Percentiles rank a stretch among this genome's conserved stretches.
phyloP scores from a whole-genome alignment of 2,888 invertebrate species.

The Anarsia innoxiella region DNA sequence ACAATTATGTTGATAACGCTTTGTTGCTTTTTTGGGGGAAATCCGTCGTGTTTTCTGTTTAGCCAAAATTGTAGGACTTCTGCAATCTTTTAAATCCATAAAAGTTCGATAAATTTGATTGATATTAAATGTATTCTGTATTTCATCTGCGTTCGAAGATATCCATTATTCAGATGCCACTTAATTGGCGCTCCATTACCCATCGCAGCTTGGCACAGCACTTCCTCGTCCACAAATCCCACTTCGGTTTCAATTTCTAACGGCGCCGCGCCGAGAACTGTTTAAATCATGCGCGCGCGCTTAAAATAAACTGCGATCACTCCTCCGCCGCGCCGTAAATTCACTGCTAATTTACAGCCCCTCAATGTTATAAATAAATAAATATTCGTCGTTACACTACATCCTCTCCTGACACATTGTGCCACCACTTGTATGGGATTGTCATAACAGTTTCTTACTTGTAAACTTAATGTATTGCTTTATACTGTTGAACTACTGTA shows the following conservation, averaged over 20 bases:
- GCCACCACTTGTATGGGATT: slow-evolving; percentile 55
- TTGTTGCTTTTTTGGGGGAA: no score
- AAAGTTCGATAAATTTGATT: no score
- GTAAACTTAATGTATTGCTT: slow-evolving; percentile 44
- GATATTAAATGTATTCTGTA: no score
- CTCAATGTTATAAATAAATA: slow-evolving; percentile 71
- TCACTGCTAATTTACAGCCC: slow-evolving; percentile 73
- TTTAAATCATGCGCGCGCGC: slow-evolving; percentile 64
- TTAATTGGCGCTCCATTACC: slow-evolving; percentile 7
- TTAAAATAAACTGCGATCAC: slow-evolving; percentile 68
- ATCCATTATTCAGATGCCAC: slow-evolving; percentile 1
- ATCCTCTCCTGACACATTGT: slow-evolving; percentile 60
- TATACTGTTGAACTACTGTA: slow-evolving; percentile 4
- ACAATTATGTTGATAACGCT: slow-evolving; percentile 14
- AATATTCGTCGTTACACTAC: slow-evolving; percentile 57
- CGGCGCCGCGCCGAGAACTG: slow-evolving; percentile 42
- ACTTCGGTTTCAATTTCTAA: slow-evolving; percentile 45
- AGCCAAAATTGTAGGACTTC: no score
- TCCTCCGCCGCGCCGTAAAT: slow-evolving; percentile 64
- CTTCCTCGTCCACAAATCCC: slow-evolving; percentile 37
- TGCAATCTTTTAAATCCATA: not conserved
- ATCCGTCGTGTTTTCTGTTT: no score
- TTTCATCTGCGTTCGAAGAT: no score
- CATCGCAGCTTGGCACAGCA: slow-evolving; percentile 3
- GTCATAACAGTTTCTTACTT: slow-evolving; percentile 67